Evolutionary conservation across 1,140 invertebrate genomes (phyloP).

Genomic region (Stegodyphus mimosarum): DNA sequence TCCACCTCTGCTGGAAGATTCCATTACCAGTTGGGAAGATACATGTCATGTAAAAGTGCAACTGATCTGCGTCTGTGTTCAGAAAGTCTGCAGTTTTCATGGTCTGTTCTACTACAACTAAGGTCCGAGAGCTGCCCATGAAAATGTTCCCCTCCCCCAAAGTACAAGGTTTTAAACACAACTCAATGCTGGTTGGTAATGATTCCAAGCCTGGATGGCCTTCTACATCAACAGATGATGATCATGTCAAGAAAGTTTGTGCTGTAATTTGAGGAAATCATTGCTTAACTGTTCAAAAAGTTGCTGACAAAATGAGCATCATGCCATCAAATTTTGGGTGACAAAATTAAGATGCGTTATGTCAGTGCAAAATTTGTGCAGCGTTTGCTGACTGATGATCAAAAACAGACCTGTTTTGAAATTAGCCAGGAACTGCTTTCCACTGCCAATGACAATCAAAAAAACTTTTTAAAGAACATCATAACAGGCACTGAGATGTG

Average conservation of each 20-base stretch:
- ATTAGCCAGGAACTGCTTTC: constrained; percentile 8
- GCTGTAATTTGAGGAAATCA: constrained; percentile 37
- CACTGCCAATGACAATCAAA: neutral
- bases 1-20: too few relatives aligned
- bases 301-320: constrained; percentile 57
- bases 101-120: too few relatives aligned
- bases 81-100: too few relatives aligned
- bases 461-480: constrained; percentile 30
- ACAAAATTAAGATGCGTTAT: constrained; percentile 53
- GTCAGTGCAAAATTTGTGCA: constrained; percentile 62
- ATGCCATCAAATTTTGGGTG: constrained; percentile 54
- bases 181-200: neutral
- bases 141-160: too few relatives aligned
- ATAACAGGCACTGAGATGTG: constrained; percentile 54
- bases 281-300: constrained; percentile 62
- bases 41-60: too few relatives aligned
- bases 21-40: too few relatives aligned
- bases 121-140: too few relatives aligned
- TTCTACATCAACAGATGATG: constrained; percentile 16
- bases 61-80: too few relatives aligned
- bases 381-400: constrained; percentile 39
- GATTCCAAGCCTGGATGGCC: neutral
- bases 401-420: neutral
- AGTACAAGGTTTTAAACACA: too few relatives aligned
- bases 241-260: neutral